A percentile compares a stretch with the other conserved stretches of the same genome.
These are phyloP conservation scores for Drosophila virilis DNA, from an alignment of 1,140 invertebrate genomes.

Conservation along the genomic window DNA sequence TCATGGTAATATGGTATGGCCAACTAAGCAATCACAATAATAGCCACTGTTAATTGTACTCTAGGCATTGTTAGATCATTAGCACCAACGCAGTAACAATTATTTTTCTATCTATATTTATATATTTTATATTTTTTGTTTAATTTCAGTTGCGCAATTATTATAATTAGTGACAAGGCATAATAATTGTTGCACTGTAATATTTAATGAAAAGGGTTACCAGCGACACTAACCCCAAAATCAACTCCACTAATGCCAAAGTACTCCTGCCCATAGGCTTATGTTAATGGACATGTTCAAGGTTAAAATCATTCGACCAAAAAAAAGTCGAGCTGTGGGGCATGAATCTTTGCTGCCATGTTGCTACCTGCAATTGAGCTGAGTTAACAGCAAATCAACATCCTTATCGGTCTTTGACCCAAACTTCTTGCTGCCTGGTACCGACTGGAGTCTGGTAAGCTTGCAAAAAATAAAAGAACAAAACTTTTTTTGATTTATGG, in stretches of 20 bases:
- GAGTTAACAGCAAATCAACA: neutral
- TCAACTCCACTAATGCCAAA: slow-evolving; percentile 37
- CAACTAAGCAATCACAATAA: slow-evolving; percentile 30
- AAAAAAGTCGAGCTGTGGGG: neutral
- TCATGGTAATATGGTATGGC: slow-evolving; percentile 39
- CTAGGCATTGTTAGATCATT: slow-evolving; percentile 65
- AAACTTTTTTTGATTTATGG: slow-evolving; percentile 22
- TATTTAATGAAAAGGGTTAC: slow-evolving; percentile 54
- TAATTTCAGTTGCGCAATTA: slow-evolving; percentile 50
- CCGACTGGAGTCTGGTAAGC: neutral
- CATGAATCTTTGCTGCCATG: neutral
- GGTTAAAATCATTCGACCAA: slow-evolving; percentile 9
- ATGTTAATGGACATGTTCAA: slow-evolving; percentile 26
- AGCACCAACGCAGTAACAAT: slow-evolving; percentile 65
- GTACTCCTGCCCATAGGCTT: slow-evolving; percentile 30
- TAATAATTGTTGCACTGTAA: slow-evolving; percentile 57
- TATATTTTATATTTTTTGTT: slow-evolving; percentile 15
- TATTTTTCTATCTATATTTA: slow-evolving; percentile 19
- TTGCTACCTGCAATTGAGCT: neutral
- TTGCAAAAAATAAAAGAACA: neutral
- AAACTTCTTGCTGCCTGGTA: slow-evolving; percentile 12
- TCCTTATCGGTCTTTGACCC: slow-evolving; percentile 21
- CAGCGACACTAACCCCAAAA: slow-evolving; percentile 42
- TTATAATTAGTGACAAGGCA: slow-evolving; percentile 69
- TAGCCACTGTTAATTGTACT: slow-evolving; percentile 49